Percentiles rank a stretch among this genome's conserved stretches.
Conservation (phyloP, 2,888 invertebrate species). For the Eutolmus rufibarbis region DNA sequence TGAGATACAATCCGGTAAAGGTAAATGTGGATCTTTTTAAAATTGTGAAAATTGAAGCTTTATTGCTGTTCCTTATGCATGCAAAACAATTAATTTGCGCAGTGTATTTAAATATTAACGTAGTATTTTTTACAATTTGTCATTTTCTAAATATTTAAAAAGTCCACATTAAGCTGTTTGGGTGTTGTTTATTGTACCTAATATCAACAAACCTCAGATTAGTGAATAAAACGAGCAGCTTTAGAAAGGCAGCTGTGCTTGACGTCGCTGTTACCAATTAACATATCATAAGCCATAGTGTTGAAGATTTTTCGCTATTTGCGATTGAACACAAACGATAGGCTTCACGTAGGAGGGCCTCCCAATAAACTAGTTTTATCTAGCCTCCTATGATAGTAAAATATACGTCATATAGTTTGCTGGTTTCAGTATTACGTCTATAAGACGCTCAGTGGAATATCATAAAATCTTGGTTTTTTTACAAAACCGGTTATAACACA, state of each 20-base stretch:
- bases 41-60: too few species aligned
- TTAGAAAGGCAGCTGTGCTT: not conserved
- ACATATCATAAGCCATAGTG: not conserved
- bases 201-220: not conserved
- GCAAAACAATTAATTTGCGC: too few species aligned
- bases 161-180: too few species aligned
- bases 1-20: too few species aligned
- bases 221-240: not conserved
- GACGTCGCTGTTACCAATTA: too few species aligned
- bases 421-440: not conserved
- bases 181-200: too few species aligned
- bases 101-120: too few species aligned
- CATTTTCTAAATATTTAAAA: too few species aligned
- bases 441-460: not conserved
- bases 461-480: not conserved
- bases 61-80: too few species aligned
- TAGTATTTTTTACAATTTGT: too few species aligned
- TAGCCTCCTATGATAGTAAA: not conserved
- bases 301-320: not conserved
- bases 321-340: not conserved
- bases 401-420: not conserved
- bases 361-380: not conserved
- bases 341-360: not conserved
- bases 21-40: too few species aligned
- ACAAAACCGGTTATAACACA: not conserved